Evolutionary conservation across 2,113 vertebrate species (phyloP).

Genomic region (Caranx ignobilis): DNA sequence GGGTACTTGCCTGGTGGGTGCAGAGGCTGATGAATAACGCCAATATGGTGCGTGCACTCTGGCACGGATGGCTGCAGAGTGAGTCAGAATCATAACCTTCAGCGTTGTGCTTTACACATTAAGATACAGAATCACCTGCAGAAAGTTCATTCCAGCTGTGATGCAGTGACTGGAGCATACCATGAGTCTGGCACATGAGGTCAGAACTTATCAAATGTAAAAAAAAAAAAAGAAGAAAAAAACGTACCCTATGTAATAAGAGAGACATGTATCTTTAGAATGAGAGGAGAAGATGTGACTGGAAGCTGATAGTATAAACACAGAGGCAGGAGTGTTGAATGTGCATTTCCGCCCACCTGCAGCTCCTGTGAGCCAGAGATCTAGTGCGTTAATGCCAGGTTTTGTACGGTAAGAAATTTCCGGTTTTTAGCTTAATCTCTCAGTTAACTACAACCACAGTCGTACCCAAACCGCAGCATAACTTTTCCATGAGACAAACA

Average conservation of each 20-base stretch:
- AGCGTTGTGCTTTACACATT: constrained; percentile 20
- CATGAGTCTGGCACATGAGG: not conserved
- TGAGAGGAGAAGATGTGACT: constrained; percentile 8
- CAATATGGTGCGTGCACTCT: constrained; percentile 36
- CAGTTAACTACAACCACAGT: not conserved
- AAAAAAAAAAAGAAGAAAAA: not conserved
- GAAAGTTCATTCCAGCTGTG: constrained; percentile 35
- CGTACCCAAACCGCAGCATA: not conserved
- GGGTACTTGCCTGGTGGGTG: constrained; percentile 18
- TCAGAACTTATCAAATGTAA: constrained; percentile 13
- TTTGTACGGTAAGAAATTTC: not conserved
- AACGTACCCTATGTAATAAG: not conserved
- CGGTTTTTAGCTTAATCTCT: not conserved
- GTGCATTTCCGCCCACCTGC: constrained; percentile 39
- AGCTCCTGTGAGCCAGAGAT: not conserved
- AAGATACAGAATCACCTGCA: constrained; percentile 22
- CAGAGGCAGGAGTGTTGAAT: constrained; percentile 7
- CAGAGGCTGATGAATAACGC: constrained; percentile 32
- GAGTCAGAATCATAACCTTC: constrained; percentile 39
- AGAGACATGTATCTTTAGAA: not conserved
- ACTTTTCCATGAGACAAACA: constrained; percentile 9
- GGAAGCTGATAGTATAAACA: not conserved
- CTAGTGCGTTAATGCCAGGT: not conserved
- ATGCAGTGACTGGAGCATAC: constrained; percentile 3
- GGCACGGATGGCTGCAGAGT: constrained; percentile 26